Percentiles rank a stretch among this genome's conserved stretches.
phyloP scores from a whole-genome alignment of 2,113 vertebrate genomes.

The Anhinga rufa region DNA sequence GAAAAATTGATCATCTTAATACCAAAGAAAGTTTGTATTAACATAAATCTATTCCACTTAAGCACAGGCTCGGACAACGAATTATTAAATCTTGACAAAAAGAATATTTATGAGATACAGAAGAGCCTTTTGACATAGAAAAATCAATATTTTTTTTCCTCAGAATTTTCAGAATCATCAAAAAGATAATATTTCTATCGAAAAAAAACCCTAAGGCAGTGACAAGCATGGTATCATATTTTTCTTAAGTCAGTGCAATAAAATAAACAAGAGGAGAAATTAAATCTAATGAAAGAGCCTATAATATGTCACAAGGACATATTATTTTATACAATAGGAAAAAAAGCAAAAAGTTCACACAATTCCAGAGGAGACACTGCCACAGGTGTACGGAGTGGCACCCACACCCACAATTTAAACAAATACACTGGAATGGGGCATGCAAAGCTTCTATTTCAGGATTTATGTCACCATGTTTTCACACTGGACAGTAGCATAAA shows the following conservation, averaged over 20 bases:
- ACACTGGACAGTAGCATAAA: neutral
- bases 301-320: neutral
- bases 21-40: slow-evolving; percentile 52
- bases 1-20: slow-evolving; percentile 37
- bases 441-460: neutral
- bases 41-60: slow-evolving; percentile 63
- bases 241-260: neutral
- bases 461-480: neutral
- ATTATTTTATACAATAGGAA: neutral
- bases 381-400: neutral
- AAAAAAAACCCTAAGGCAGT: neutral
- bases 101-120: slow-evolving; percentile 44
- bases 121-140: slow-evolving; percentile 46
- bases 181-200: slow-evolving; percentile 23
- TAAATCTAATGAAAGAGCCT: slow-evolving; percentile 13
- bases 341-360: neutral
- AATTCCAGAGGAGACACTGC: neutral
- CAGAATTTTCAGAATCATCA: slow-evolving; percentile 40
- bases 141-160: slow-evolving; percentile 16
- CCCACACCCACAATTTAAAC: neutral
- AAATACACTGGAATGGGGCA: neutral
- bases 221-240: neutral
- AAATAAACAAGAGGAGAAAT: slow-evolving; percentile 51
- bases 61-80: slow-evolving; percentile 28
- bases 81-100: slow-evolving; percentile 60